phyloP scores from a whole-genome alignment of 2,888 invertebrate genomes.

The Phaedon cochleariae region DNA sequence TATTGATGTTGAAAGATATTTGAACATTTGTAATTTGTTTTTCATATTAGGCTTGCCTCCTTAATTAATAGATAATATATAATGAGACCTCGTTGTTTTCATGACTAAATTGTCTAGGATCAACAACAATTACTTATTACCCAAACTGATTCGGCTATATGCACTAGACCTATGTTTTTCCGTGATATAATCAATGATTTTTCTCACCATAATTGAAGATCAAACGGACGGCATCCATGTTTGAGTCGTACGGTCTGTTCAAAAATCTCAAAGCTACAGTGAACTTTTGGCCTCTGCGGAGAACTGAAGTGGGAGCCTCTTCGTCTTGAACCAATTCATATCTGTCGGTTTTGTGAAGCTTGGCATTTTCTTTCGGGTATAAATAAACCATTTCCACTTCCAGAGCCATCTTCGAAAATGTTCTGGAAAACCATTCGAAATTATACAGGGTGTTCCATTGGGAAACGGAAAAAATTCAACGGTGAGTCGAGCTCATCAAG shows the following conservation, averaged over 20 bases:
- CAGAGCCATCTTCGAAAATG: conserved; percentile 27
- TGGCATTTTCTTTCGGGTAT: conserved; percentile 75
- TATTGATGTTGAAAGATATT: too few species aligned
- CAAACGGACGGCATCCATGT: conserved; percentile 71
- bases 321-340: conserved; percentile 75
- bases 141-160: too few species aligned
- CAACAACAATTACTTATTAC: too few species aligned
- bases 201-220: conserved; percentile 72
- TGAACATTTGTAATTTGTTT: too few species aligned
- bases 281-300: conserved; percentile 79
- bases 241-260: conserved; percentile 68
- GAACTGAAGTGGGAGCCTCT: conserved; percentile 68
- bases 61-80: too few species aligned
- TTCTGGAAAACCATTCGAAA: background rate
- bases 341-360: conserved; percentile 73
- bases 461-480: too few species aligned
- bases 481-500: too few species aligned
- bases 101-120: too few species aligned
- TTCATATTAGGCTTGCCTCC: too few species aligned
- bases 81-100: too few species aligned
- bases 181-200: too few species aligned
- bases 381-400: conserved; percentile 69
- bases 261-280: conserved; percentile 72
- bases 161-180: too few species aligned
- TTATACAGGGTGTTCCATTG: background rate